Evolutionary conservation across 2,888 invertebrate genomes (phyloP), one percentile per base, ranked within the genome.

Genomic region (Macrosiphum euphorbiae): DNA sequence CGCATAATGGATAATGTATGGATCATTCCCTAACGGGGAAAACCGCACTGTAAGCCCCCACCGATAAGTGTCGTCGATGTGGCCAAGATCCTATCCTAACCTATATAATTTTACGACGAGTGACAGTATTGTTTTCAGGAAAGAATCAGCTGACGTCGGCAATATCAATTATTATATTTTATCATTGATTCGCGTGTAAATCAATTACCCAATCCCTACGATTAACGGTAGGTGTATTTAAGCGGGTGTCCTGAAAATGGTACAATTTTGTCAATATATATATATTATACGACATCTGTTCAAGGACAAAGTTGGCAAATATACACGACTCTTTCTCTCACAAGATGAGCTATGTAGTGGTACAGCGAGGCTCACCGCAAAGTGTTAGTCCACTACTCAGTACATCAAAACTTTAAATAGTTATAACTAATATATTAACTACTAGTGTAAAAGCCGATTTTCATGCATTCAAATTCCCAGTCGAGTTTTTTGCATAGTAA

Each of bases 251-350:
- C 20, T 0, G 2, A 67, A 61, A 67, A 67, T n/a, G 13, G 13
- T 67, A 13, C 3, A n/a, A 0, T 13, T n/a, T n/a, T 67, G 10
- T n/a, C 67, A n/a, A 67, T 0, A 67, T 13, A n/a, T n/a, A 16
- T n/a, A 67, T n/a, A 61, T 28, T 11, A 61, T 5, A n/a, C 16
- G 67, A 67, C 16, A 67, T 67, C 16, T 0, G 67, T 16, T 35
- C 7, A 5, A 67, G 7, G 2, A 0, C 35, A 16, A n/a, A 67
- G n/a, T 67, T 35, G 16, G 67, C n/a, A 13, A n/a, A n/a, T n/a
- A 4, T n/a, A 1, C 28, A 11, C 11, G 61, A 11, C 1, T n/a
- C 4, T 13, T 1, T n/a, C 0, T 4, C 13, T 28, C 13, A 13
- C 5, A 67, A 67, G 13, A 13, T 3, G 13, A 67, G 61, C 13